Evolutionary conservation across 2,797 vertebrate genomes (phyloP).

Genomic region (Gobio occitaniae): DNA sequence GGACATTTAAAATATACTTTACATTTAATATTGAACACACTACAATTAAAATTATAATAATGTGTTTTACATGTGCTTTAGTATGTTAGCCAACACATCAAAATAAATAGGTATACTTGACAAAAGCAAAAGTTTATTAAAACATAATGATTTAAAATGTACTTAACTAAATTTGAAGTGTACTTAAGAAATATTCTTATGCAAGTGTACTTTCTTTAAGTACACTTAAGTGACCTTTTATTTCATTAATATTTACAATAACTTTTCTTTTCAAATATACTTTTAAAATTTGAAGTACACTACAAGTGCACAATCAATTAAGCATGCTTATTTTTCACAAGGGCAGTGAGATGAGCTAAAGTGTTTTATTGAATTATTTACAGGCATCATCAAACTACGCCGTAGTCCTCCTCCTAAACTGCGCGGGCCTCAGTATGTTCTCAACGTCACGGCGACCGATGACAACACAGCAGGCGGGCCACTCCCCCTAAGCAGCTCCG

Average conservation of each 20-base stretch:
- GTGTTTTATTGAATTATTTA: constrained; percentile 32
- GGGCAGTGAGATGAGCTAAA: not conserved
- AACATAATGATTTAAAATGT: not conserved
- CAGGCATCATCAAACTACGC: constrained; percentile 88
- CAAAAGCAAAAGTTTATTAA: not conserved
- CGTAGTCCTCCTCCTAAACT: constrained; percentile 82
- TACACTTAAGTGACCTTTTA: constrained; percentile 10
- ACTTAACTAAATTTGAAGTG: not conserved
- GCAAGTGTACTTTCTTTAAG: not conserved
- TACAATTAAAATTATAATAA: not conserved
- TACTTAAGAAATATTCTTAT: not conserved
- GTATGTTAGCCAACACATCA: not conserved
- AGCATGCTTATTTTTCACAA: not conserved
- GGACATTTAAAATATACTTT: not conserved
- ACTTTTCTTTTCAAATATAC: not conserved
- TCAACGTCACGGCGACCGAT: constrained; percentile 88
- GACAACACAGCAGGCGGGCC: constrained; percentile 86
- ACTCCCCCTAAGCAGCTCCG: constrained; percentile 85
- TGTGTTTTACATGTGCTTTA: not conserved
- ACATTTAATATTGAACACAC: not conserved
- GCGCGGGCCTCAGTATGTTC: constrained; percentile 79
- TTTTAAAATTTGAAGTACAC: not conserved
- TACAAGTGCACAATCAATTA: not conserved
- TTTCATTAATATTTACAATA: not conserved
- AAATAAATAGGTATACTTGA: not conserved